Evolutionary conservation across 1,140 invertebrate genomes (phyloP).

Genomic region (Plectrocnemia conspersa): DNA sequence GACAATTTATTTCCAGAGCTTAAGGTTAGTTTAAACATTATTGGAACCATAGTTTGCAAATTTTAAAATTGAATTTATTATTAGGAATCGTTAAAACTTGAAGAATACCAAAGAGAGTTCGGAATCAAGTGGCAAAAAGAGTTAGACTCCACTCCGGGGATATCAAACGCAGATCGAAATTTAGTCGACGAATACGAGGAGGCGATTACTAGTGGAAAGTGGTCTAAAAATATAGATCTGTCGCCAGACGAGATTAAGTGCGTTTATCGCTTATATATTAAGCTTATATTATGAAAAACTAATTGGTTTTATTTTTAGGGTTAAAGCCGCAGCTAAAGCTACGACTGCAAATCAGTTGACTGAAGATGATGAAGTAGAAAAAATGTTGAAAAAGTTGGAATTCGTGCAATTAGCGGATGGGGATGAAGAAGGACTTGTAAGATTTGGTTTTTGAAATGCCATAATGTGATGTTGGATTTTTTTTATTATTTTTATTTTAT

Average conservation of each 20-base stretch:
- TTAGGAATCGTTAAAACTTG: slow-evolving; percentile 29
- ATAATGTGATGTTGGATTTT: too few species aligned
- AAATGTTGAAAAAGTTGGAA: slow-evolving; percentile 7
- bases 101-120: slow-evolving; percentile 27
- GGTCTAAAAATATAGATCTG: slow-evolving; percentile 12
- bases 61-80: slow-evolving; percentile 5
- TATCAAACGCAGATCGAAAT: slow-evolving; percentile 29
- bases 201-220: slow-evolving; percentile 14
- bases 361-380: background rate
- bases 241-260: slow-evolving; percentile 25
- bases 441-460: background rate
- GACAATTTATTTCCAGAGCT: slow-evolving; percentile 34
- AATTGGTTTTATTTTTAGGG: slow-evolving; percentile 6
- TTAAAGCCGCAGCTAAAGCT: background rate
- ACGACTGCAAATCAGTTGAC: background rate
- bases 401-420: slow-evolving; percentile 13
- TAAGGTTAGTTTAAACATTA: slow-evolving; percentile 24
- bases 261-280: background rate
- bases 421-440: slow-evolving; percentile 14
- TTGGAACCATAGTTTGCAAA: background rate
- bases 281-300: background rate
- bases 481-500: too few species aligned
- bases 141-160: slow-evolving; percentile 9
- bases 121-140: slow-evolving; percentile 28
- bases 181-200: slow-evolving; percentile 18